phyloP scores from a whole-genome alignment of 2,888 invertebrate genomes.

The Hymenopus coronatus region DNA sequence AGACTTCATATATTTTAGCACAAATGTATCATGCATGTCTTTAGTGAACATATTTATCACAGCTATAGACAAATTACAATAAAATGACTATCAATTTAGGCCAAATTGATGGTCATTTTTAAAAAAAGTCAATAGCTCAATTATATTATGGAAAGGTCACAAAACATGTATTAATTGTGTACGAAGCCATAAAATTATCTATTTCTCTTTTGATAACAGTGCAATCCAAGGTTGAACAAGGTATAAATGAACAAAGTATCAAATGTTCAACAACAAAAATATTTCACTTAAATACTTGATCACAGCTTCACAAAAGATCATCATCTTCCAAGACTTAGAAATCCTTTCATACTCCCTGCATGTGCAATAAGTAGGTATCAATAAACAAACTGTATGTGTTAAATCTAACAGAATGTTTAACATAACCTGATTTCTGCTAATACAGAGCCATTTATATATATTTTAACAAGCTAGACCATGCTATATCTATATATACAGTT shows the following conservation, averaged over 20 bases:
- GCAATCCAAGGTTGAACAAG: background rate
- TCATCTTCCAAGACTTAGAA: background rate
- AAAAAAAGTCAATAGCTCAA: too few relatives aligned
- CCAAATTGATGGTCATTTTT: too few relatives aligned
- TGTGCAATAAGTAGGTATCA: background rate
- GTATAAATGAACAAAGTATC: background rate
- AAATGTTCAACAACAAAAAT: background rate
- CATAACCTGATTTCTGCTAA: background rate
- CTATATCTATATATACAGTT: background rate
- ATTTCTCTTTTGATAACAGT: background rate
- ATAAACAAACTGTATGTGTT: background rate
- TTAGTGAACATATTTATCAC: too few relatives aligned
- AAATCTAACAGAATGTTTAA: background rate
- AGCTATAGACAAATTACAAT: too few relatives aligned
- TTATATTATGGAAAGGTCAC: too few relatives aligned
- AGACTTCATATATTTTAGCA: too few relatives aligned
- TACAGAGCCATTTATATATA: background rate
- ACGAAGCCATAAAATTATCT: too few relatives aligned
- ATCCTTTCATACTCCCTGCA: background rate
- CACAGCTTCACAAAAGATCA: background rate
- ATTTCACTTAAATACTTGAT: background rate
- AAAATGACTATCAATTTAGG: too few relatives aligned
- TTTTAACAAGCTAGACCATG: background rate
- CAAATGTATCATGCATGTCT: too few relatives aligned
- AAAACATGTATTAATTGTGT: too few relatives aligned